A percentile compares a stretch with the other conserved stretches of the same genome.
Conservation (phyloP, 2,888 invertebrate genomes). For the Drosophila flavopinicola region DNA sequence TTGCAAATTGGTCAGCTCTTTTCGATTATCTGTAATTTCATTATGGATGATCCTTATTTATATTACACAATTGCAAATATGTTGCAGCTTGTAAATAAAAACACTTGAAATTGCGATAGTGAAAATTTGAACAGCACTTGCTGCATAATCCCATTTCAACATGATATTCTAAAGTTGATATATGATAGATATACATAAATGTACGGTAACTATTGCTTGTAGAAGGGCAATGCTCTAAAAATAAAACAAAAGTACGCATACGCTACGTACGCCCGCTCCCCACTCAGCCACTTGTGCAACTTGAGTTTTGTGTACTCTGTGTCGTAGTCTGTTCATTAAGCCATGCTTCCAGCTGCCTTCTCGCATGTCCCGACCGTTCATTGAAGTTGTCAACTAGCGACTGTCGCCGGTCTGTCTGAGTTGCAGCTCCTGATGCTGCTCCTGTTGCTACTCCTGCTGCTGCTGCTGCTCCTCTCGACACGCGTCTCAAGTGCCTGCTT, state of each 20-base stretch:
- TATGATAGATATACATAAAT: background rate
- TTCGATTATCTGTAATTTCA: too few relatives aligned
- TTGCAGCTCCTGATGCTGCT: background rate
- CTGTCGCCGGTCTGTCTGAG: constrained; percentile 5
- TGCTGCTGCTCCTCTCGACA: constrained; percentile 12
- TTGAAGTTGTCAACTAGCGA: constrained; percentile 23
- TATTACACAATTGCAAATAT: too few relatives aligned
- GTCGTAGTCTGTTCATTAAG: constrained; percentile 9
- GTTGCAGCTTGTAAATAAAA: too few relatives aligned
- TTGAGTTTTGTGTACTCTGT: background rate
- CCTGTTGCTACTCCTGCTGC: constrained; percentile 1
- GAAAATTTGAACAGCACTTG: too few relatives aligned
- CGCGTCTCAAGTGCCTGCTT: constrained; percentile 70
- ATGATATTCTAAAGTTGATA: too few relatives aligned
- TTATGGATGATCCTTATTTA: too few relatives aligned
- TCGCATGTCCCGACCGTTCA: constrained; percentile 3
- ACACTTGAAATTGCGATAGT: too few relatives aligned
- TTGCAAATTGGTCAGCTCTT: too few relatives aligned
- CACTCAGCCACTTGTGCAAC: constrained; percentile 3
- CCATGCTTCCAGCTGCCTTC: constrained; percentile 2
- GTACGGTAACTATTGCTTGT: background rate
- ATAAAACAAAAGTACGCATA: too few relatives aligned
- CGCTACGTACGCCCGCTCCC: too few relatives aligned
- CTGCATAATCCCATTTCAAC: too few relatives aligned
- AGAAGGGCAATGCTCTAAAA: background rate